These are phyloP conservation scores for Cenopis cana DNA, from an alignment of 2,888 invertebrate genomes.

Conservation along the genomic window DNA sequence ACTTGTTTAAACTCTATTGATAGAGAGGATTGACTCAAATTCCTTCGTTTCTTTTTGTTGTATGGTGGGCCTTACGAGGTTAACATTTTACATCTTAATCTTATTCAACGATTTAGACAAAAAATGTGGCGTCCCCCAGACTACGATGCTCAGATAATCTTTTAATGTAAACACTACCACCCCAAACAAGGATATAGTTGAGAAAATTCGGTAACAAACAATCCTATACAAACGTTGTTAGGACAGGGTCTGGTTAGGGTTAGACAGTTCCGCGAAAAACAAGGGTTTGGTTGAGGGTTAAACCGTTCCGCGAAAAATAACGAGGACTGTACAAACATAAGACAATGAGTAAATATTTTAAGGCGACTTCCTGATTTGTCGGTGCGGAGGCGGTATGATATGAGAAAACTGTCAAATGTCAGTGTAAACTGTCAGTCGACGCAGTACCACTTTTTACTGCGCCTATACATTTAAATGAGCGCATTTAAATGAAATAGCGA, in stretches of 20 bases:
- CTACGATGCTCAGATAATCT: constrained; percentile 31
- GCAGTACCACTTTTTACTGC: too few species aligned
- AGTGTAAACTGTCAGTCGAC: too few species aligned
- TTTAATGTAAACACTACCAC: constrained; percentile 42
- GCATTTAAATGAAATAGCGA: too few species aligned
- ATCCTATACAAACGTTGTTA: constrained; percentile 36
- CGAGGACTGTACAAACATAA: constrained; percentile 10
- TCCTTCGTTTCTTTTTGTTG: too few species aligned
- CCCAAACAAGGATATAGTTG: constrained; percentile 36
- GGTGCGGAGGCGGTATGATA: too few species aligned
- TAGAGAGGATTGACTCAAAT: too few species aligned
- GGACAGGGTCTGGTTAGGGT: constrained; percentile 7
- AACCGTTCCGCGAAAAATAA: constrained; percentile 12
- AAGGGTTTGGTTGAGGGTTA: constrained; percentile 6
- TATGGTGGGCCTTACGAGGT: too few species aligned
- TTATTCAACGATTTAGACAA: not conserved
- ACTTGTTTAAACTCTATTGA: too few species aligned
- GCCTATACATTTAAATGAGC: too few species aligned
- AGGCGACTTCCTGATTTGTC: too few species aligned
- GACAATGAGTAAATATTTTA: not conserved
- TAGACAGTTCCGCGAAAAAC: constrained; percentile 5
- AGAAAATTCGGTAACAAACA: constrained; percentile 38
- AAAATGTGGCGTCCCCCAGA: not conserved
- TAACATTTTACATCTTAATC: too few species aligned
- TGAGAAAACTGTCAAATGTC: too few species aligned